phyloP scores from a whole-genome alignment of 2,888 invertebrate genomes.

The Tubulanus polymorphus region DNA sequence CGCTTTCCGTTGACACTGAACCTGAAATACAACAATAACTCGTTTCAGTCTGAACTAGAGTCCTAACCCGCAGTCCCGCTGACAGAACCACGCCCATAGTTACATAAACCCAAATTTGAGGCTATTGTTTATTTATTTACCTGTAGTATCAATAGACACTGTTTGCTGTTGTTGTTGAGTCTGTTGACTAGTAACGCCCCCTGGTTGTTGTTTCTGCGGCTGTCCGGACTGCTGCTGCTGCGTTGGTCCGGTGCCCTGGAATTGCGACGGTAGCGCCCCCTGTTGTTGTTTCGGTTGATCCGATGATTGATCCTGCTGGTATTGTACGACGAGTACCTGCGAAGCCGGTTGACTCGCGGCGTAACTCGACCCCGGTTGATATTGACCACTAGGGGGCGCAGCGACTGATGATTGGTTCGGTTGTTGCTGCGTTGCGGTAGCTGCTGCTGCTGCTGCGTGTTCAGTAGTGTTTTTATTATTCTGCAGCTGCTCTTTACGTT shows the following conservation, averaged over 20 bases:
- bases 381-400: background rate
- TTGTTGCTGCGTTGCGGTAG: background rate
- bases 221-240: background rate
- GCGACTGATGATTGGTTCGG: too few species aligned
- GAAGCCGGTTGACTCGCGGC: background rate
- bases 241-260: background rate
- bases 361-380: background rate
- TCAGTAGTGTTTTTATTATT: too few species aligned
- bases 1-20: too few species aligned
- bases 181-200: too few species aligned
- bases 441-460: background rate
- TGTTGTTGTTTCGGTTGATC: background rate
- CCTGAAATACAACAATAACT: too few species aligned
- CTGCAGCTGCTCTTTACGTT: background rate
- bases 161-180: background rate
- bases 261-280: background rate
- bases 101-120: too few species aligned
- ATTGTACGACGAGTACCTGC: background rate
- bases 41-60: too few species aligned
- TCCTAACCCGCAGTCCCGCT: too few species aligned
- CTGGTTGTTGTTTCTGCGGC: background rate
- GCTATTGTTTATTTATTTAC: too few species aligned
- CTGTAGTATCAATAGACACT: too few species aligned
- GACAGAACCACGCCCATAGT: too few species aligned
- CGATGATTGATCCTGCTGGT: background rate